phyloP scores from a whole-genome alignment of 2,888 invertebrate species.

The Epinotia bilunana region DNA sequence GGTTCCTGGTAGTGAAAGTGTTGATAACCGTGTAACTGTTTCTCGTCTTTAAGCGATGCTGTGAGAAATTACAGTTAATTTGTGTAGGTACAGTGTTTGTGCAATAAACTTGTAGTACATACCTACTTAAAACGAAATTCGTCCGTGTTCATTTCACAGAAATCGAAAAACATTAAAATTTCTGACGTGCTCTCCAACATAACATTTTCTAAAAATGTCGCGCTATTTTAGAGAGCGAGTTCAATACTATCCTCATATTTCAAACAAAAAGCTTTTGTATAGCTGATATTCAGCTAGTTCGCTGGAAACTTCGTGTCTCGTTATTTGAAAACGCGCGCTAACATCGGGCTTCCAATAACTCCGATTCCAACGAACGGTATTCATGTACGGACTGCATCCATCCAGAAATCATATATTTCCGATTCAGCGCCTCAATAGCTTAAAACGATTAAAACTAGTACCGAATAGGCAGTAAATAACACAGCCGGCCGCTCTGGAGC shows the following conservation, averaged over 20 bases:
- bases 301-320: constrained; percentile 32
- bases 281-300: constrained; percentile 29
- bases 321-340: constrained; percentile 36
- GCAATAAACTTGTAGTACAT: not conserved
- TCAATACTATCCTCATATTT: constrained; percentile 27
- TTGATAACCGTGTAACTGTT: too few species aligned
- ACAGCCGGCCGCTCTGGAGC: constrained; percentile 7
- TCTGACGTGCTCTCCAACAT: not conserved
- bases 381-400: constrained; percentile 22
- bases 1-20: too few species aligned
- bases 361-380: constrained; percentile 24
- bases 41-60: too few species aligned
- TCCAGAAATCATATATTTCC: constrained; percentile 37
- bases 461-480: constrained; percentile 36
- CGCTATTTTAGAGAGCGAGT: constrained; percentile 18
- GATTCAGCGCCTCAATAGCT: constrained; percentile 34
- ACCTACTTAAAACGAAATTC: too few species aligned
- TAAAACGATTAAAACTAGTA: constrained; percentile 43
- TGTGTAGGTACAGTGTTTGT: too few species aligned
- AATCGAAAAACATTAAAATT: not conserved
- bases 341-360: constrained; percentile 32
- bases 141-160: not conserved
- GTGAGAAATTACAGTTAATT: too few species aligned
- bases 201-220: constrained; percentile 27
- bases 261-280: constrained; percentile 36